These are phyloP conservation scores for Carapus acus DNA, from an alignment of 2,797 vertebrate species.

Conservation along the genomic window DNA sequence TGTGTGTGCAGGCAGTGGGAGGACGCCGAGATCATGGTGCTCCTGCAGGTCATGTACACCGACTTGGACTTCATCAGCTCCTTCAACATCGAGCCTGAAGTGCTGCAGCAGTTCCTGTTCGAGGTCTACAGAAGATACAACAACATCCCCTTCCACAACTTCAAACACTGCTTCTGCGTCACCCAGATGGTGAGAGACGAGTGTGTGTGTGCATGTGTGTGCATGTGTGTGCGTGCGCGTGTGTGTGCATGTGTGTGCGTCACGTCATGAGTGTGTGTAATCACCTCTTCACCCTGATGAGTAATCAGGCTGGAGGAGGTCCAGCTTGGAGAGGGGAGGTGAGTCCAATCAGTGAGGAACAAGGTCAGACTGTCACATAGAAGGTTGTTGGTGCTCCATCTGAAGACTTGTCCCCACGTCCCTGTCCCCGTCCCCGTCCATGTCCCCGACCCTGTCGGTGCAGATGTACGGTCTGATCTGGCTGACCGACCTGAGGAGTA, in stretches of 20 bases:
- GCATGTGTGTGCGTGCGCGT: constrained; percentile 8
- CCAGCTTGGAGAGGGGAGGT: not conserved
- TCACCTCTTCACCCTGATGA: constrained; percentile 1
- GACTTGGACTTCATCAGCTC: constrained; percentile 71
- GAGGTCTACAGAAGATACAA: constrained; percentile 75
- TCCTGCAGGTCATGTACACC: constrained; percentile 78
- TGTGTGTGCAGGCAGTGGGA: constrained; percentile 75
- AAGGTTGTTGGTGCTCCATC: too few relatives aligned
- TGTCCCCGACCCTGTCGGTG: too few relatives aligned
- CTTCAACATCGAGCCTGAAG: constrained; percentile 74
- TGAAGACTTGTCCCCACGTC: too few relatives aligned
- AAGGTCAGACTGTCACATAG: not conserved
- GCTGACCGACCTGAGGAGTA: constrained; percentile 74
- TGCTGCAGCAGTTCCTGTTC: constrained; percentile 74
- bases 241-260: constrained; percentile 1
- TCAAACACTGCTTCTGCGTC: constrained; percentile 81
- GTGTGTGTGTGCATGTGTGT: constrained; percentile 4
- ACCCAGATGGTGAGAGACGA: constrained; percentile 74
- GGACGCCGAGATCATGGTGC: constrained; percentile 79
- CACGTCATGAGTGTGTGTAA: constrained; percentile 15
- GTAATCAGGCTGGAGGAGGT: constrained; percentile 16
- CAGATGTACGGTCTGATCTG: constrained; percentile 78
- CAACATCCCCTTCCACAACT: constrained; percentile 82
- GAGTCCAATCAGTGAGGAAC: constrained; percentile 5
- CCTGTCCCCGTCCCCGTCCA: too few relatives aligned